Evolutionary conservation across 2,113 vertebrate genomes (phyloP), one percentile per base, ranked within the genome.

Genomic region (Rhynchopsitta pachyrhyncha): DNA sequence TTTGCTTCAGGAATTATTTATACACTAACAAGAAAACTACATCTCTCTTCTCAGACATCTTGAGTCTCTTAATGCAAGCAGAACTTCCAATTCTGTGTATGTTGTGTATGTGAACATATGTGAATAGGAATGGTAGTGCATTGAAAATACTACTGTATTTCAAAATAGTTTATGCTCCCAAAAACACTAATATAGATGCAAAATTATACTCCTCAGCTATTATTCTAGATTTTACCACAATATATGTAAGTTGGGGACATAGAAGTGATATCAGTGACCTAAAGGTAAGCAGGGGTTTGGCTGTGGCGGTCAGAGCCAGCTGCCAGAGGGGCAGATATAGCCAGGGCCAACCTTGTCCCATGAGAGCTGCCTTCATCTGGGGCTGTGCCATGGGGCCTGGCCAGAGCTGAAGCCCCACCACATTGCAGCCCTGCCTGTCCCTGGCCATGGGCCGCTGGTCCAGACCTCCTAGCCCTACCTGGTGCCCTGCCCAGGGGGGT

Each of bases 1-100:
- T 88, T 92, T 92, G 57, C 76, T 71, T 88, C 69, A 86, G 92
- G 39, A 92, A 95, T 95, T 93, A 93, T 95, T 95, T 86, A 93
- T 90, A 77, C 13, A 17, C 52, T 83, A 67, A 74, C 17, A 94
- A 71, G 79, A 96, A 95, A 92, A 93, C 42, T 67, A 35, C 53
- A 60, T 90, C 29, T 68, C 77, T 92, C 80, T 86, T 89, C 59
- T 76, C 44, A 80, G 90, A 73, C n/a, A 66, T 83, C 53, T 82
- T 71, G 55, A 90, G 59, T 60, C n/a, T 67, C 67, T 74, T 42
- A 64, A 47, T 50, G 60, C 18, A 71, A 80, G 82, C 23, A 88
- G 52, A 39, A 14, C 33, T 50, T 88, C 74, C 76, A 83, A 11
- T 88, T 86, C 41, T 94, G 16, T 67, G 24, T n/a, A 75, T 44